Percentiles rank a stretch among this genome's conserved stretches.
These are phyloP conservation scores for Bicyclus anynana DNA, from an alignment of 1,140 invertebrate genomes.

Conservation along the genomic window DNA sequence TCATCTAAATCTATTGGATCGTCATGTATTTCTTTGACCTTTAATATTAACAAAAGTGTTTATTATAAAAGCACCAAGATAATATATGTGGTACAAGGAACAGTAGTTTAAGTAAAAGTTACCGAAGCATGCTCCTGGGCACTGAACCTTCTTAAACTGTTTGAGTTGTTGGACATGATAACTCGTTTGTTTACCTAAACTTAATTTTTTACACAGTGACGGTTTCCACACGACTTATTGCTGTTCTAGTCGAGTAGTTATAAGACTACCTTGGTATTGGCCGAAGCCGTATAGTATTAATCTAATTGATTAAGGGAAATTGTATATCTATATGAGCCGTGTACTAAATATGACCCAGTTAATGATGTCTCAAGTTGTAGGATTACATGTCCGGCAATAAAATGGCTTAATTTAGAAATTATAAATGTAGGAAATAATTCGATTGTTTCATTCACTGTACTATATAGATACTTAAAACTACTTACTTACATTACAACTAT, in stretches of 20 bases:
- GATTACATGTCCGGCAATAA: neutral
- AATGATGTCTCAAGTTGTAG: neutral
- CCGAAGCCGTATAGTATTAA: constrained; percentile 66
- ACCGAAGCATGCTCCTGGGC: constrained; percentile 43
- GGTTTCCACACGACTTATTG: constrained; percentile 24
- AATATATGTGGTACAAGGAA: too few relatives aligned
- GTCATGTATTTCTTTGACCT: constrained; percentile 48
- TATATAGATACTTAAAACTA: too few relatives aligned
- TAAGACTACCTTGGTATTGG: constrained; percentile 52
- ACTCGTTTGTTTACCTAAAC: constrained; percentile 17
- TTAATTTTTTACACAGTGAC: constrained; percentile 10
- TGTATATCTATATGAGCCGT: constrained; percentile 24
- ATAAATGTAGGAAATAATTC: neutral
- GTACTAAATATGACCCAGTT: constrained; percentile 26
- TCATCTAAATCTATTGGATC: constrained; percentile 86
- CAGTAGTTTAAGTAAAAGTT: too few relatives aligned
- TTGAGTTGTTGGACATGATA: constrained; percentile 19
- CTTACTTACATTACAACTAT: neutral
- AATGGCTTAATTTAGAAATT: too few relatives aligned
- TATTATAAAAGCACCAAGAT: too few relatives aligned
- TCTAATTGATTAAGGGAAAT: constrained; percentile 62
- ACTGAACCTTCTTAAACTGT: constrained; percentile 13
- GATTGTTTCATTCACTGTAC: too few relatives aligned
- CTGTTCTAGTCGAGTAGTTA: constrained; percentile 45
- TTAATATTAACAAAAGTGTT: constrained; percentile 24